Evolutionary conservation across 2,113 vertebrate genomes (phyloP).

Genomic region (Amphiprion percula): DNA sequence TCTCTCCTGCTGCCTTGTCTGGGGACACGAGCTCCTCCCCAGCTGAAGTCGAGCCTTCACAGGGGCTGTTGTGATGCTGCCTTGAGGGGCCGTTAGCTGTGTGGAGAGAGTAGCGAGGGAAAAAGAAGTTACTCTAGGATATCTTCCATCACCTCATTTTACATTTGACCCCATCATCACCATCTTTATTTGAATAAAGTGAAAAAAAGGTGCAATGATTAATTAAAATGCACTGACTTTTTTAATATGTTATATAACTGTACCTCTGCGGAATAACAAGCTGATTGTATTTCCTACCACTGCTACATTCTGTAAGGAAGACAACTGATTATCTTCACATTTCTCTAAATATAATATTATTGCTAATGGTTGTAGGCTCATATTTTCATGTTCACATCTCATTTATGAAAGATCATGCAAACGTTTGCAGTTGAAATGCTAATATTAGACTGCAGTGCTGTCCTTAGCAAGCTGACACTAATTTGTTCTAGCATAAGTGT

Average conservation of each 20-base stretch:
- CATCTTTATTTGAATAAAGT: constrained; percentile 27
- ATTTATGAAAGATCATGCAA: not conserved
- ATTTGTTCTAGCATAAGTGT: not conserved
- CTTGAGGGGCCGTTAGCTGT: constrained; percentile 23
- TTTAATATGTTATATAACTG: not conserved
- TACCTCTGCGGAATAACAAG: not conserved
- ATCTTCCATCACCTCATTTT: constrained; percentile 7
- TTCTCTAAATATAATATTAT: not conserved
- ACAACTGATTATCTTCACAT: too few relatives aligned
- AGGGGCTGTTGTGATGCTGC: constrained; percentile 34
- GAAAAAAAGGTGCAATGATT: not conserved
- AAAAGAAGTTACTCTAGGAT: constrained; percentile 8
- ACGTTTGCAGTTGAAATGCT: not conserved
- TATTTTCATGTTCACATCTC: not conserved
- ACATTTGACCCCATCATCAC: constrained; percentile 18
- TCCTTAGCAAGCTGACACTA: not conserved
- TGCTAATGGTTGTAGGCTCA: not conserved
- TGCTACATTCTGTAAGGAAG: not conserved
- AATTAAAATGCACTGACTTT: not conserved
- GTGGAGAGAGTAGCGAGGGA: constrained; percentile 3
- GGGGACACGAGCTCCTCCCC: constrained; percentile 53
- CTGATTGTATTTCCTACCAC: not conserved
- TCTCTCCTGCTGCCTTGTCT: constrained; percentile 63
- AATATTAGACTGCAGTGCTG: not conserved
- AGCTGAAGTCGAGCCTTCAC: constrained; percentile 37